These are phyloP conservation scores for Microtus obscurus DNA, from an alignment of 2,797 vertebrate species.

Conservation along the genomic window DNA sequence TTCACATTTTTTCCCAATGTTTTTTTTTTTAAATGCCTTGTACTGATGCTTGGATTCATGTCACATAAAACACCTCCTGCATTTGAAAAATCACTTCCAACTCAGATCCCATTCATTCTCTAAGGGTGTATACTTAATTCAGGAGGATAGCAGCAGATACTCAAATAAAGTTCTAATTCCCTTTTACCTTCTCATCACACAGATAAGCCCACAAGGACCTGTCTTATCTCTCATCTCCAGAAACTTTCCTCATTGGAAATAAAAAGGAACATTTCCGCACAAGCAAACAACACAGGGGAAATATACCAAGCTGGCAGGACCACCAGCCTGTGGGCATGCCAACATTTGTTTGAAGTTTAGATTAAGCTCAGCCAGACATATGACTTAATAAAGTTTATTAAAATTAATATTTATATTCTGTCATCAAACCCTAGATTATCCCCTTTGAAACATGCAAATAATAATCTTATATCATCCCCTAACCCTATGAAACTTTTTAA, in stretches of 20 bases:
- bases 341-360: constrained; percentile 24
- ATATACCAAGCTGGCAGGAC: background rate
- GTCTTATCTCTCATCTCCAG: background rate
- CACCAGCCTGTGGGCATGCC: background rate
- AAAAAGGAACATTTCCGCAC: background rate
- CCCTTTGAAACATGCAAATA: background rate
- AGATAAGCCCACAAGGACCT: background rate
- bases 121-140: background rate
- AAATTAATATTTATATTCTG: background rate
- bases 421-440: background rate
- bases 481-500: background rate
- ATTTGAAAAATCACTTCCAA: background rate
- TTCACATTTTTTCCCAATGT: background rate
- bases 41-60: background rate
- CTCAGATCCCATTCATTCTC: background rate
- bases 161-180: background rate
- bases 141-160: background rate
- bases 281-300: background rate
- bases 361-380: background rate
- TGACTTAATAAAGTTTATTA: background rate
- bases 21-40: background rate
- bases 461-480: background rate
- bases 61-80: background rate
- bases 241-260: background rate
- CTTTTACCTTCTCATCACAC: background rate